Percentiles rank a stretch among this genome's conserved stretches.
Evolutionary conservation across 2,888 invertebrate genomes (phyloP).

Genomic region (Baccha elongata): DNA sequence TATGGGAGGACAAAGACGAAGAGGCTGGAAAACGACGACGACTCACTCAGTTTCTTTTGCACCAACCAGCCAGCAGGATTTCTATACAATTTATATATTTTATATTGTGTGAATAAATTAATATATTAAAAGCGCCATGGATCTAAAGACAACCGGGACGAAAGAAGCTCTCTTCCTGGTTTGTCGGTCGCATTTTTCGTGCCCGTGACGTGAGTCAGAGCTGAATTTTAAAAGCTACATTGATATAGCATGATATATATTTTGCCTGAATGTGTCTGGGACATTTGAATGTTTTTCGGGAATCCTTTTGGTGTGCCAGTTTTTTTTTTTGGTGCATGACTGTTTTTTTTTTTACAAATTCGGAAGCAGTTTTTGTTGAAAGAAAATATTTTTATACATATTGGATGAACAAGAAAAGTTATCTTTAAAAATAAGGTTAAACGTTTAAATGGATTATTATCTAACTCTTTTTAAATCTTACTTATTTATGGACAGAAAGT

Average conservation of each 20-base stretch:
- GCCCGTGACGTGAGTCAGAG: slow-evolving; percentile 35
- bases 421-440: too few species aligned
- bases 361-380: neutral
- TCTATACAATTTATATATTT: slow-evolving; percentile 3
- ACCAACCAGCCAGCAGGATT: slow-evolving; percentile 10
- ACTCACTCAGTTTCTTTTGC: slow-evolving; percentile 44
- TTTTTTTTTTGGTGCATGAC: slow-evolving; percentile 1
- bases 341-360: neutral
- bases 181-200: neutral
- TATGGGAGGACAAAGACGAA: neutral
- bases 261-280: slow-evolving; percentile 35
- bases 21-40: slow-evolving; percentile 10
- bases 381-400: too few species aligned
- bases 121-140: slow-evolving; percentile 58
- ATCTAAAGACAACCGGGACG: slow-evolving; percentile 3
- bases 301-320: slow-evolving; percentile 21
- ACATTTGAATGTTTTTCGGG: slow-evolving; percentile 6
- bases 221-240: neutral
- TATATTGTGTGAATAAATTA: slow-evolving; percentile 64
- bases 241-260: neutral
- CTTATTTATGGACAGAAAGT: too few species aligned
- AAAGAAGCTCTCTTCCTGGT: slow-evolving; percentile 14
- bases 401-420: too few species aligned
- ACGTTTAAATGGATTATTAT: too few species aligned
- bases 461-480: too few species aligned